Base-by-base conservation (phyloP, 2,888 invertebrate genomes). In the Laothoe populi region DNA sequence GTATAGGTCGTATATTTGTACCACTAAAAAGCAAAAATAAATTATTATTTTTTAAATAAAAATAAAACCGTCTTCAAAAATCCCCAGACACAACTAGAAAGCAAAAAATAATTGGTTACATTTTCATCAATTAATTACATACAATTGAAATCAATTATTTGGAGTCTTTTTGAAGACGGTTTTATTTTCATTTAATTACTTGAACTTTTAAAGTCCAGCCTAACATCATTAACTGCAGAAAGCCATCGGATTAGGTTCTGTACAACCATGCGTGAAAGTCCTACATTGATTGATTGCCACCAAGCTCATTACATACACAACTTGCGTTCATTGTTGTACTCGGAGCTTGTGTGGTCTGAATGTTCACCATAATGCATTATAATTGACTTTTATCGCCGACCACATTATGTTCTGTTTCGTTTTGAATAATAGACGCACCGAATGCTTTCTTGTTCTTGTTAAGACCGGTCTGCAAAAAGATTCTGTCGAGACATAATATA, bases 201-300 rank as follows among this genome's bases (percentile, higher is more conserved):
- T n/a, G n/a, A n/a, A n/a, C n/a, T 10, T 10, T 11, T 1, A 45
- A 23, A 11, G 21, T 46, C 19, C 19, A 46, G 26, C 7, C 26
- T 26, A 26, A 4, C 7, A 21, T 26, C n/a, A n/a, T n/a, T n/a
- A n/a, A n/a, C 11, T 3, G 35, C 35, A 53, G 53, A 53, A 53
- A 11, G 19, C 24, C 42, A 35, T 59, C 35, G 46, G 44, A 16
- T 2, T 24, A 53, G 16, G 42, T 40, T 26, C 53, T 24, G 48
- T 42, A 53, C 23, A 35, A 40, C 8, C 31, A 23, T 42, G 53
- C 53, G 49, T 24, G 60, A 60, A 53, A 60, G 49, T 42, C 10
- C n/a, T 23, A 16, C 23, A 49, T 60, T 57, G 61, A 61, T 61
- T 57, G 49, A 61, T 61, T 40, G 53, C 42, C 48, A 24, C 26